Evolutionary conservation across 2,113 vertebrate species (phyloP), one percentile per base, ranked within the genome.

Genomic region (Noturus placidus): DNA sequence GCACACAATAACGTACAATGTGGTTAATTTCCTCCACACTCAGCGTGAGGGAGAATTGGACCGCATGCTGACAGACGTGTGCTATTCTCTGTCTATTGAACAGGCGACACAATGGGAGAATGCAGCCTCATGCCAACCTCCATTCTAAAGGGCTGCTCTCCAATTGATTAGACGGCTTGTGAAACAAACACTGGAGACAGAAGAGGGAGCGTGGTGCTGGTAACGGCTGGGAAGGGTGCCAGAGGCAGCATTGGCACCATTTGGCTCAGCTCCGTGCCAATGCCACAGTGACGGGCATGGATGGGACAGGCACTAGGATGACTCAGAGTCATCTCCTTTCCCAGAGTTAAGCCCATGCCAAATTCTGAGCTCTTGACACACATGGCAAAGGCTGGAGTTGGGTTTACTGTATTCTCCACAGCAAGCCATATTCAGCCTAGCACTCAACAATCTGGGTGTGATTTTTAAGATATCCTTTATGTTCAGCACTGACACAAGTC

Each of bases 101-200:
- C 92, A 91, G 93, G 89, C 80, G 87, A 90, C 93, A 94, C 93
- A 95, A 95, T 92, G 86, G 93, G 89, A 84, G 87, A 91, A 89
- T 59, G 20, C 84, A 93, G 89, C 83, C 15, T 19, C 67, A 88
- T 94, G 94, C 94, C 95, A 95, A 93, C 90, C 93, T 94, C 90
- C 91, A 91, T 94, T 95, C 94, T 91, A 92, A 92, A 92, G 93
- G 91, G 87, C 83, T 91, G 91, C 91, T 90, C 94, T 94, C 93
- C 93, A 94, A 93, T 94, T 95, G 94, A 95, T 94, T 94, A 93
- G 92, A 91, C 90, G 89, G 93, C 93, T 93, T 93, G 93, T 95
- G 95, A 94, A 94, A 95, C 94, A 95, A 94, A 95, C 89, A 83
- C 90, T 90, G 90, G 91, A 92, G 93, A 94, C 94, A 94, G 92